Evolutionary conservation across 92 coral and sea anemone species (phyloP).

Genomic region (Paramuricea clavata): DNA sequence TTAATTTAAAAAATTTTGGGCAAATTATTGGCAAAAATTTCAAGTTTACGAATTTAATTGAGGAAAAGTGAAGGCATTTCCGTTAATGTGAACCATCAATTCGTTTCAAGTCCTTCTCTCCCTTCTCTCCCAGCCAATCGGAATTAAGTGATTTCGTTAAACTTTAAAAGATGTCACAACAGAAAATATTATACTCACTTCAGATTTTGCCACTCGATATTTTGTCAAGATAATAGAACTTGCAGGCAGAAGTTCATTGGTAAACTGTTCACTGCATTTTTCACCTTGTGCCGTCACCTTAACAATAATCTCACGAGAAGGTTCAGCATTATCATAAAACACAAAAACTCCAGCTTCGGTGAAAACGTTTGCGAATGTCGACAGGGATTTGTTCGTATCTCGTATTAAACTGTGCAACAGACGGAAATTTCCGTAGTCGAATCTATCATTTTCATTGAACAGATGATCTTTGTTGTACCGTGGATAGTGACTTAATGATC

Average conservation of each 20-base stretch:
- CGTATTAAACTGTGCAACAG: conserved; percentile 85
- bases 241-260: conserved; percentile 55
- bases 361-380: conserved; percentile 84
- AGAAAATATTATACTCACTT: conserved; percentile 79
- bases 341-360: conserved; percentile 88
- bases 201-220: conserved; percentile 71
- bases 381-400: conserved; percentile 82
- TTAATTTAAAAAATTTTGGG: no score
- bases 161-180: no score
- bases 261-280: conserved; percentile 51
- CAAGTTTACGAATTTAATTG: no score
- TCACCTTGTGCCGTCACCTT: conserved; percentile 77
- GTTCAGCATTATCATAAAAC: conserved; percentile 90
- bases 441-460: conserved; percentile 79
- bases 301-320: conserved; percentile 74
- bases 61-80: no score
- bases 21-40: no score
- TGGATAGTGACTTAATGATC: conserved; percentile 87
- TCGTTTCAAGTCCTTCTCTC: no score
- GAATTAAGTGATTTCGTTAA: no score
- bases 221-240: conserved; percentile 44
- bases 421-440: conserved; percentile 93
- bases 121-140: no score
- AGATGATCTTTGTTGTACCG: conserved; percentile 92
- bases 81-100: no score